Evolutionary conservation across 2,113 vertebrate species (phyloP).

Genomic region (Todiramphus saurophagus): DNA sequence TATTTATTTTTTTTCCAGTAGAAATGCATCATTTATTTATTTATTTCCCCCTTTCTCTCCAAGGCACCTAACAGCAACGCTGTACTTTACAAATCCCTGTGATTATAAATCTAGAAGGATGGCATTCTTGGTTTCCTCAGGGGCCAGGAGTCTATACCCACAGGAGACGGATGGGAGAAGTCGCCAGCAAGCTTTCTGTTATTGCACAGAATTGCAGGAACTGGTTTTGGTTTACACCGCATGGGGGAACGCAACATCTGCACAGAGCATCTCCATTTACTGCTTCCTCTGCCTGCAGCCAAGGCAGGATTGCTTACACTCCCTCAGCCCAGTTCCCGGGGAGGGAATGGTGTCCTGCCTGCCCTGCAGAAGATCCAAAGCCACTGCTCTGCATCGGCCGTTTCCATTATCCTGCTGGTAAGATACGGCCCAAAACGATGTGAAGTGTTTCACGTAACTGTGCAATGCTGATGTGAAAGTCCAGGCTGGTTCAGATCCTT

Average conservation of each 20-base stretch:
- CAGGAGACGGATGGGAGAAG: slow-evolving; percentile 15
- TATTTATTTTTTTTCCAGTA: background rate
- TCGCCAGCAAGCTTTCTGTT: slow-evolving; percentile 21
- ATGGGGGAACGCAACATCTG: background rate
- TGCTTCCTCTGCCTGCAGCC: background rate
- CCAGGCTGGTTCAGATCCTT: background rate
- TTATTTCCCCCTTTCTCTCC: slow-evolving; percentile 26
- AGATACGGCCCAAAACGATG: background rate
- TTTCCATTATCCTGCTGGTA: background rate
- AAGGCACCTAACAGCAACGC: background rate
- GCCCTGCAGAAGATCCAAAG: background rate
- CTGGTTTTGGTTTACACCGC: slow-evolving; percentile 57
- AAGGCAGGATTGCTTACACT: slow-evolving; percentile 1
- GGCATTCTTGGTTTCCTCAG: slow-evolving; percentile 42
- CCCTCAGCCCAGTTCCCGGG: background rate
- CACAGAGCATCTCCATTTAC: slow-evolving; percentile 37
- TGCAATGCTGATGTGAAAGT: background rate
- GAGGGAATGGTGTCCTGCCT: background rate
- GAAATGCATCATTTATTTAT: slow-evolving; percentile 16
- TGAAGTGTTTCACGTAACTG: background rate
- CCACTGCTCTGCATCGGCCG: background rate
- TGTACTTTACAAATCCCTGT: slow-evolving; percentile 38
- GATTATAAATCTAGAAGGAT: slow-evolving; percentile 35
- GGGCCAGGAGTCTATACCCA: slow-evolving; percentile 21
- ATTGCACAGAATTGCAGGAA: slow-evolving; percentile 54